Percentiles rank a stretch among this genome's conserved stretches.
Evolutionary conservation across 2,888 invertebrate species (phyloP).

Genomic region (Stenichneumon culpator): DNA sequence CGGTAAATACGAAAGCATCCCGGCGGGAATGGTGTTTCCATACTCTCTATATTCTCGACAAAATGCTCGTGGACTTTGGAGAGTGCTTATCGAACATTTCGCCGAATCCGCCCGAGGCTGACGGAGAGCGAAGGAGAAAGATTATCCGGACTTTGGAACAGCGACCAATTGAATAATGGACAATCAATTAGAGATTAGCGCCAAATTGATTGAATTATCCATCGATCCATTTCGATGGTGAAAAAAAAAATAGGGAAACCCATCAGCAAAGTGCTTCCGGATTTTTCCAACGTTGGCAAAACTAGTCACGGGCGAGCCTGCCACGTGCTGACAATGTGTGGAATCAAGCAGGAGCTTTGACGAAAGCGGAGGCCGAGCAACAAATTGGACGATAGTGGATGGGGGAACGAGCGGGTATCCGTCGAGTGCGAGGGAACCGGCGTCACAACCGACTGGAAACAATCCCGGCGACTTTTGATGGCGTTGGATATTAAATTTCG

Average conservation of each 20-base stretch:
- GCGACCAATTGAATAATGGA: not conserved
- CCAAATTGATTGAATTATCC: not conserved
- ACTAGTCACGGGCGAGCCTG: not conserved
- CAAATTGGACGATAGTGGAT: slow-evolving; percentile 24
- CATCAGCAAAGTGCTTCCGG: slow-evolving; percentile 1
- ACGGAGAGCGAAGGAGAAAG: not conserved
- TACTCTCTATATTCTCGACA: not conserved
- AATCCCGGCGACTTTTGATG: slow-evolving; percentile 84
- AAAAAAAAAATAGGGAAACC: slow-evolving; percentile 12
- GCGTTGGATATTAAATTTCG: slow-evolving; percentile 84
- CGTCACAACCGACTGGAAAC: slow-evolving; percentile 81
- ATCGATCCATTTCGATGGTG: not conserved
- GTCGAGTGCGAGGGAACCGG: slow-evolving; percentile 64
- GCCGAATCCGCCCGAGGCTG: not conserved
- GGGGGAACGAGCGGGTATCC: slow-evolving; percentile 4
- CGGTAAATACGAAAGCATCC: not conserved
- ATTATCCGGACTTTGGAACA: not conserved
- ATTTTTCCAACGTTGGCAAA: not conserved
- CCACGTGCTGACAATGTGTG: not conserved
- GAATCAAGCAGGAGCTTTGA: slow-evolving; percentile 2
- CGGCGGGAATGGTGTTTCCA: not conserved
- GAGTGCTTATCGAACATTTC: not conserved
- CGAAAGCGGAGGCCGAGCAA: slow-evolving; percentile 13
- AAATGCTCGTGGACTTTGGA: not conserved
- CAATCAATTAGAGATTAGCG: not conserved